These are phyloP conservation scores for Nothocercus julius DNA, from an alignment of 2,113 vertebrate genomes.

Conservation along the genomic window DNA sequence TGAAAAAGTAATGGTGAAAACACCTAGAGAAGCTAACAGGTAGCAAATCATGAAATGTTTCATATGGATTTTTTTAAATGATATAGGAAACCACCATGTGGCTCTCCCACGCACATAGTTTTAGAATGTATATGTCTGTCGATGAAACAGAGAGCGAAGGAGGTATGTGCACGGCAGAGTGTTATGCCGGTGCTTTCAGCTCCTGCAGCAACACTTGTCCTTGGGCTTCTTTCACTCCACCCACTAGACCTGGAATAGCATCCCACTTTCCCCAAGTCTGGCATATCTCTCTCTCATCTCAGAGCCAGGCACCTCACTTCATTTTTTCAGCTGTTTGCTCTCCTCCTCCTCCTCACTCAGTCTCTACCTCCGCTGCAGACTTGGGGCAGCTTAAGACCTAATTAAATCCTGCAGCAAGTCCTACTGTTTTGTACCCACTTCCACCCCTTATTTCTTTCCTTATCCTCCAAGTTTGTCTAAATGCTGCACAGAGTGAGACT, in stretches of 20 bases:
- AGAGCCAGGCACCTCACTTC: neutral
- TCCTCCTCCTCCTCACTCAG: neutral
- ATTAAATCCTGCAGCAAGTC: neutral
- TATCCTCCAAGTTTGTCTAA: neutral
- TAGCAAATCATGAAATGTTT: slow-evolving; percentile 33
- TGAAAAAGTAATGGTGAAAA: neutral
- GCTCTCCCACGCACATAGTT: slow-evolving; percentile 14
- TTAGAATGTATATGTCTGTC: slow-evolving; percentile 49
- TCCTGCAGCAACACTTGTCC: slow-evolving; percentile 6
- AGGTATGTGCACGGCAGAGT: neutral
- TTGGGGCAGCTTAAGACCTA: neutral
- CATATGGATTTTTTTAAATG: slow-evolving; percentile 1
- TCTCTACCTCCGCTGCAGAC: neutral
- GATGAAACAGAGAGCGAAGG: neutral
- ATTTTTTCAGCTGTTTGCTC: neutral
- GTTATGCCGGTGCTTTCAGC: neutral
- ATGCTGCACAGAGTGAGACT: neutral
- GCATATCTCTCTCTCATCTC: neutral
- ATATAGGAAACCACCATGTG: slow-evolving; percentile 40
- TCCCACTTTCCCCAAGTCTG: slow-evolving; percentile 6
- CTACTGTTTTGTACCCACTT: neutral
- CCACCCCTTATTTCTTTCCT: neutral
- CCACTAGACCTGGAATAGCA: slow-evolving; percentile 43
- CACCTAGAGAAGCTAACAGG: slow-evolving; percentile 6
- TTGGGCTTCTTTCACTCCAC: slow-evolving; percentile 24